Evolutionary conservation across 2,888 invertebrate species (phyloP), one percentile per base, ranked within the genome.

Genomic region (Cryptus viduatorius): DNA sequence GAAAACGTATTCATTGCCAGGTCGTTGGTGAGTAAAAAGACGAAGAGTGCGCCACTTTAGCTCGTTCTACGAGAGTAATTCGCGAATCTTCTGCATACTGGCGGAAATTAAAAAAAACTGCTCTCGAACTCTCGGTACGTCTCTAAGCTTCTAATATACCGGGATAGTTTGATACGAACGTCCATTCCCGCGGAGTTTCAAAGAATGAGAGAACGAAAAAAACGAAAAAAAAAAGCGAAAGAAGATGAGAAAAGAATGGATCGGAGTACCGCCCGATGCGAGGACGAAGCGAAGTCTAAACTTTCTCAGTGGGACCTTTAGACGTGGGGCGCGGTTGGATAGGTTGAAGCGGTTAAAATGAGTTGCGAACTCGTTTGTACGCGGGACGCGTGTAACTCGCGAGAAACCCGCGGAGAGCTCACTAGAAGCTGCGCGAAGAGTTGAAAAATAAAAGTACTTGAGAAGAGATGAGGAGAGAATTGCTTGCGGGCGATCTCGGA

Each of bases 281-380:
- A 29, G 31, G 10, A 56, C 56, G 56, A 56, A 29, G 59, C 31
- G 31, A 31, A 14, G 59, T 29, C 12, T 5, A 14, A 61, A 61
- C 59, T 61, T 61, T 61, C 59, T 24, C 59, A 7, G 19, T 50
- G 80, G 68, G 80, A 75, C 61, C 75, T 42, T 42, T 59, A 3
- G 67, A 16, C 67, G 16, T 31, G 19, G 24, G 14, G 31, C 4
- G 42, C 16, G 67, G 46, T 19, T 19, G 53, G 31, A 29, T 46
- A 24, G 69, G 77, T 80, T 61, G 75, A 79, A 77, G 83, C 79
- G 82, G 82, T 86, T 87, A 75, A 83, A 80, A 87, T 83, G 85
- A 87, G 86, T 87, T 85, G 86, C 78, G 72, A 87, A 87, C 83
- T 86, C 79, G 79, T 85, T 86, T 86, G 75, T 76, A 79, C 71